Conservation (phyloP, 2,113 vertebrate species). For the Hydropotes inermis region DNA sequence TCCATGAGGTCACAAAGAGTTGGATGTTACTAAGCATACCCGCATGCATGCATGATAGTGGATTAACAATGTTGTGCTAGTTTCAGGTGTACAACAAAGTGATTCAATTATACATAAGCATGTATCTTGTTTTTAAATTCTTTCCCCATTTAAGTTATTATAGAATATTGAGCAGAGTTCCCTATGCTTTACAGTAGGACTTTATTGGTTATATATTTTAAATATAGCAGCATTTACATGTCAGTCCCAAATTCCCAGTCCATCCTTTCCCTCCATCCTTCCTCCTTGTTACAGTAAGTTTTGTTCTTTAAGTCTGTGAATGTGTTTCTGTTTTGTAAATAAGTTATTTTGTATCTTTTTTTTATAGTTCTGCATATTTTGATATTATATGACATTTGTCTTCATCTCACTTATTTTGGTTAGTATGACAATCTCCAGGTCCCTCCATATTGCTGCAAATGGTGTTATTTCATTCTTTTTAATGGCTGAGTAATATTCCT, state of each 20-base stretch:
- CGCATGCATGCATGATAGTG: neutral
- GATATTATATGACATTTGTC: neutral
- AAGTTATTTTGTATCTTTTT: neutral
- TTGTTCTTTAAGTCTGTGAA: neutral
- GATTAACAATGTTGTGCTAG: neutral
- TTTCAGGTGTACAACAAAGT: neutral
- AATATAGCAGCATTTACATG: neutral
- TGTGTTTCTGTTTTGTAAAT: neutral
- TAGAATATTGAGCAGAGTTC: neutral
- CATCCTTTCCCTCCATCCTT: neutral
- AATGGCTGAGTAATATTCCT: neutral
- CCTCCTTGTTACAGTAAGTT: neutral
- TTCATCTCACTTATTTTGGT: neutral
- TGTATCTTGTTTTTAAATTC: neutral
- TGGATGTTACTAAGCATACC: neutral
- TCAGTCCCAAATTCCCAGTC: neutral
- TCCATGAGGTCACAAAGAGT: neutral
- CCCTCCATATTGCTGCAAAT: neutral
- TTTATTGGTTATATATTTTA: neutral
- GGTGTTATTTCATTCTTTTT: neutral
- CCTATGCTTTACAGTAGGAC: neutral
- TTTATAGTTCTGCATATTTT: neutral
- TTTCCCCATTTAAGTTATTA: neutral
- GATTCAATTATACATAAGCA: neutral
- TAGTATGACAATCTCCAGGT: neutral